Base-by-base conservation (phyloP, 64 coral and sea anemone species). In the Porites australiensis region DNA sequence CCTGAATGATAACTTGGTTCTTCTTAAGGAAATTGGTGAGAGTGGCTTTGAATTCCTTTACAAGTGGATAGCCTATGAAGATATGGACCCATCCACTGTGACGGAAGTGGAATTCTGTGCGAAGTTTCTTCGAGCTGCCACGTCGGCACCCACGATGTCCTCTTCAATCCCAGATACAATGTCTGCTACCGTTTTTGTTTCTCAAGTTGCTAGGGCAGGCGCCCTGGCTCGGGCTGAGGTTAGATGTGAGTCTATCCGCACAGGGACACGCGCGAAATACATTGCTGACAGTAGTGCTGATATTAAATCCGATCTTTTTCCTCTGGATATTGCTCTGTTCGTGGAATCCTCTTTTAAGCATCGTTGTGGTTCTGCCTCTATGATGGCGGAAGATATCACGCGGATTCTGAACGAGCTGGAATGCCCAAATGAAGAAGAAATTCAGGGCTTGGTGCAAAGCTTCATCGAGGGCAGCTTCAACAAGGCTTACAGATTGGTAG, bases 381-480 rank as follows among this genome's bases (percentile, higher is more conserved):
- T 70, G n/a, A 66, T 66, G 11, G 77, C 59, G 64, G 48, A 79
- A 18, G 77, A 89, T n/a, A 89, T 89, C 20, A 65, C 75, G 48
- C 2, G 44, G 21, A 79, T 77, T 53, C 11, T 89, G 11, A 65
- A 53, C 2, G 59, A 89, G 2, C 21, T 89, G 55, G 21, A 64
- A 57, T 89, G 88, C 44, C 88, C 88, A 67, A 43, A 64, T 16
- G 18, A 54, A n/a, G 43, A 89, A 9, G 75, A 89, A 10, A 67
- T 89, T 52, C 43, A 77, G 65, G n/a, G 65, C 9, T 52, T 89
- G 67, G 71, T 88, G 2, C 55, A 75, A 12, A 60, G 50, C 18
- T 74, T 88, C 5, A 88, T 74, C 6, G 86, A 88, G 4, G 63
- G 51, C 19, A 84, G 69, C 18, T 84, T 84, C n/a, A 83, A 61